These are phyloP conservation scores for Cotesia typhae DNA, from an alignment of 1,140 invertebrate species.

Conservation along the genomic window DNA sequence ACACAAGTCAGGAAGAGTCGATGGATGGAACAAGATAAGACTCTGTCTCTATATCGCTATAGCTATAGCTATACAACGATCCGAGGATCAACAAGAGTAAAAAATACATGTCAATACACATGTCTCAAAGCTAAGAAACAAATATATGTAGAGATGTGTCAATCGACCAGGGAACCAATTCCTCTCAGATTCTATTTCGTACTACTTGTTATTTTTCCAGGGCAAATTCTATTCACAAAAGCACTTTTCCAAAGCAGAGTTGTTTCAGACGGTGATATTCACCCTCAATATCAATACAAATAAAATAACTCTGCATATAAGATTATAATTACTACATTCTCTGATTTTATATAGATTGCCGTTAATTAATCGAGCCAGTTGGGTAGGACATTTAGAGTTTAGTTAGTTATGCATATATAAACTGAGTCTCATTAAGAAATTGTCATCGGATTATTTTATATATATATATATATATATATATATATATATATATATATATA, in stretches of 20 bases:
- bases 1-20: slow-evolving; percentile 7
- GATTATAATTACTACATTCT: too few relatives aligned
- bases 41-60: too few relatives aligned
- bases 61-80: too few relatives aligned
- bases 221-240: background rate
- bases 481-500: too few relatives aligned
- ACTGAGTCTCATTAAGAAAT: background rate
- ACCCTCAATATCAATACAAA: background rate
- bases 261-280: background rate
- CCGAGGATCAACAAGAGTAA: background rate
- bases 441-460: slow-evolving; percentile 25
- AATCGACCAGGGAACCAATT: slow-evolving; percentile 35
- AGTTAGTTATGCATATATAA: too few relatives aligned
- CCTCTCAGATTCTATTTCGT: slow-evolving; percentile 26
- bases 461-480: background rate
- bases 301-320: background rate
- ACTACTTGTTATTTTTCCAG: slow-evolving; percentile 25
- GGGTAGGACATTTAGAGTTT: too few relatives aligned
- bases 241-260: background rate
- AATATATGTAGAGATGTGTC: slow-evolving; percentile 21
- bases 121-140: background rate
- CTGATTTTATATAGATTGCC: too few relatives aligned
- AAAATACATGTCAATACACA: background rate
- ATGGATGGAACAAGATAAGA: slow-evolving; percentile 9
- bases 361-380: too few relatives aligned